Percentiles rank a stretch among this genome's conserved stretches.
These are phyloP conservation scores for Rhagophthalmus giganteus DNA, from an alignment of 2,888 invertebrate genomes.

Conservation along the genomic window DNA sequence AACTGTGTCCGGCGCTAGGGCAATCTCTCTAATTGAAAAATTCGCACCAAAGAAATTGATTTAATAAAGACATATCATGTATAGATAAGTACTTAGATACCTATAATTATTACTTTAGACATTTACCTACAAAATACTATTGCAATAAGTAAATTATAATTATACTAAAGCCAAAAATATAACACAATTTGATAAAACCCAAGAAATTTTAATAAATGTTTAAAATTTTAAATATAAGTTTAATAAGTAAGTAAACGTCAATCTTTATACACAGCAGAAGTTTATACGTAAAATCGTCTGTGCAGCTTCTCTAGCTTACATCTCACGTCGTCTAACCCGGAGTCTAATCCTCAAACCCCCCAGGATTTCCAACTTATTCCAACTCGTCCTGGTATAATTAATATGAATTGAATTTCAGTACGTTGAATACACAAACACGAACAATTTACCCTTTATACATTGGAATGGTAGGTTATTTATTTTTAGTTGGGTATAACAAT, in stretches of 20 bases:
- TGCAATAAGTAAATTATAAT: too few species aligned
- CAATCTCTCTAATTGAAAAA: too few species aligned
- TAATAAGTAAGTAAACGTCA: neutral
- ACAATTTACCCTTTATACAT: conserved; percentile 9
- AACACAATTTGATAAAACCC: neutral
- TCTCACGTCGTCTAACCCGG: conserved; percentile 30
- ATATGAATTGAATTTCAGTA: conserved; percentile 42
- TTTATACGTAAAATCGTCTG: conserved; percentile 4
- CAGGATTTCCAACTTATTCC: conserved; percentile 39
- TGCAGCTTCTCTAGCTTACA: conserved; percentile 18
- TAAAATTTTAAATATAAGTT: neutral
- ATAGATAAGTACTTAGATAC: too few species aligned
- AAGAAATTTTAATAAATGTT: too few species aligned
- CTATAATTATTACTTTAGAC: too few species aligned
- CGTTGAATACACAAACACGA: conserved; percentile 18
- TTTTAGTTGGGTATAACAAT: neutral
- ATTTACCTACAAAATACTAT: too few species aligned
- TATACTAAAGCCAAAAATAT: too few species aligned
- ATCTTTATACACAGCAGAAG: neutral
- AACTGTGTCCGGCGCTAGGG: too few species aligned
- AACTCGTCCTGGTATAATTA: conserved; percentile 38
- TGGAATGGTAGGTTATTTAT: too few species aligned
- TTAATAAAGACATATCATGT: too few species aligned
- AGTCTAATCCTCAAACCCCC: conserved; percentile 38
- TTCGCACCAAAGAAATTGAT: too few species aligned